phyloP scores from a whole-genome alignment of 2,888 invertebrate genomes.

The Ophraella communa region DNA sequence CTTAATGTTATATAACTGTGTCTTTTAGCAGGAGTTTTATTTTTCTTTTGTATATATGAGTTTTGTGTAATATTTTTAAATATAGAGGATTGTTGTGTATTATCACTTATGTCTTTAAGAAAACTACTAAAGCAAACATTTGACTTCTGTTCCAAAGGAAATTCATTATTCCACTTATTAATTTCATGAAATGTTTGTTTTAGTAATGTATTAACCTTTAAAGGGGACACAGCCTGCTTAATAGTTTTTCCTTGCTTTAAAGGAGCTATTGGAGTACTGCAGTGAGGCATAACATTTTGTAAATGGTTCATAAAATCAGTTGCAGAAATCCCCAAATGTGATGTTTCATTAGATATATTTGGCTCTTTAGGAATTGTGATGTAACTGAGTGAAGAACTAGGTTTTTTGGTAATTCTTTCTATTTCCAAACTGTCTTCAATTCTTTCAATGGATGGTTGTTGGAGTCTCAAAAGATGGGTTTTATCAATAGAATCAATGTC shows the following conservation, averaged over 20 bases:
- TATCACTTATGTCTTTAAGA: neutral
- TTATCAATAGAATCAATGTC: neutral
- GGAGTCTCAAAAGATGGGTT: slow-evolving; percentile 16
- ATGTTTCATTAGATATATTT: neutral
- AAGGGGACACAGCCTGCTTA: slow-evolving; percentile 28
- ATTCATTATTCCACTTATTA: slow-evolving; percentile 16
- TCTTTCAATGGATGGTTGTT: slow-evolving; percentile 25
- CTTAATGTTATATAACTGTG: slow-evolving; percentile 24
- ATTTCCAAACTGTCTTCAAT: slow-evolving; percentile 33
- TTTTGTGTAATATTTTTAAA: neutral
- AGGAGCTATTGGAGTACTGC: slow-evolving; percentile 37
- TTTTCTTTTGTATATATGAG: neutral
- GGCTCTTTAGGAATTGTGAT: slow-evolving; percentile 13
- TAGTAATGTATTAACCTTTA: slow-evolving; percentile 20
- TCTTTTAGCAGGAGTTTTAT: neutral
- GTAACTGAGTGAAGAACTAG: slow-evolving; percentile 24
- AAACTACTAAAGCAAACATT: neutral
- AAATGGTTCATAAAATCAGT: slow-evolving; percentile 33
- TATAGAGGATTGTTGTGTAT: neutral
- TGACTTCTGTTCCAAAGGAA: slow-evolving; percentile 3
- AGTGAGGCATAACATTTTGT: slow-evolving; percentile 31
- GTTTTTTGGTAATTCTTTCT: slow-evolving; percentile 12
- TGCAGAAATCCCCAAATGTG: slow-evolving; percentile 2
- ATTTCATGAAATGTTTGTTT: slow-evolving; percentile 27
- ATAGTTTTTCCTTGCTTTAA: slow-evolving; percentile 19